Percentiles rank a stretch among this genome's conserved stretches.
phyloP scores from a whole-genome alignment of 1,140 invertebrate species.

The Penaeus indicus region DNA sequence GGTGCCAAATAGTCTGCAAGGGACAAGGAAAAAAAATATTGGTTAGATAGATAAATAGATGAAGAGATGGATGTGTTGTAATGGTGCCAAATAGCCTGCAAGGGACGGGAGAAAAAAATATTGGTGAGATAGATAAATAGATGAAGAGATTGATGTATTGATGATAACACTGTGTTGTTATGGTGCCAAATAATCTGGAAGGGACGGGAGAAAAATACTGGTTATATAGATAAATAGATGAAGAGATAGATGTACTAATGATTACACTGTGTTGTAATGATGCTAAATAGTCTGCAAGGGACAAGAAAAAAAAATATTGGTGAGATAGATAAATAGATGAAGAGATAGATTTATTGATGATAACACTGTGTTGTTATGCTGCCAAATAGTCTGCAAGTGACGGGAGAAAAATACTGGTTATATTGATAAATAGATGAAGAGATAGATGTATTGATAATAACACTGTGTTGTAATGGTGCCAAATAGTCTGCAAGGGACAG shows the following conservation, averaged over 20 bases:
- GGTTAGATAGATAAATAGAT: slow-evolving; percentile 40
- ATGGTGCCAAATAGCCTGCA: slow-evolving; percentile 87
- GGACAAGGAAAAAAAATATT: background rate
- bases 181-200: slow-evolving; percentile 88
- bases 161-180: slow-evolving; percentile 67
- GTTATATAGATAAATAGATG: slow-evolving; percentile 40
- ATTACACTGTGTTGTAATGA: slow-evolving; percentile 73
- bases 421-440: background rate
- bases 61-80: background rate
- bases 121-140: background rate
- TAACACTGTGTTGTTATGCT: slow-evolving; percentile 75
- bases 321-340: background rate
- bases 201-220: background rate
- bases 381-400: slow-evolving; percentile 83
- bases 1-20: slow-evolving; percentile 86
- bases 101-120: background rate
- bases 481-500: slow-evolving; percentile 79
- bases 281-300: slow-evolving; percentile 84
- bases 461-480: slow-evolving; percentile 78
- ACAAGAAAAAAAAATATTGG: background rate
- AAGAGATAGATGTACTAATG: background rate
- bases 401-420: slow-evolving; percentile 26
- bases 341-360: slow-evolving; percentile 46
- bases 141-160: slow-evolving; percentile 19
- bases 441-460: too few species aligned